Percentiles rank a stretch among this genome's conserved stretches.
Evolutionary conservation across 2,113 vertebrate species (phyloP).

Genomic region (Cariama cristata): DNA sequence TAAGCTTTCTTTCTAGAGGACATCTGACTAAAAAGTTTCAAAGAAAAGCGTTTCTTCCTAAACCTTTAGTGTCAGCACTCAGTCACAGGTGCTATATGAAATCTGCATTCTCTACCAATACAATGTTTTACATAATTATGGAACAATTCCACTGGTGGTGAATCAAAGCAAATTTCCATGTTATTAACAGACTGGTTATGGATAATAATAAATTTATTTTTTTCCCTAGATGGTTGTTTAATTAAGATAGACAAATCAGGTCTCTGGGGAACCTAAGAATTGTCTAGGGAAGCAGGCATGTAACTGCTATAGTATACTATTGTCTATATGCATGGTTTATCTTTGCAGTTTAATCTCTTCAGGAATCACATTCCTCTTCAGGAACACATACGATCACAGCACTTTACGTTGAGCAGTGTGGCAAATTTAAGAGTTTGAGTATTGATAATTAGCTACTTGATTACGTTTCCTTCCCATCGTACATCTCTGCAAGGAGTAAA

Average conservation of each 20-base stretch:
- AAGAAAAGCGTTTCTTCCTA: background rate
- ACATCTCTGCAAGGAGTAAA: background rate
- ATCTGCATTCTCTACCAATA: background rate
- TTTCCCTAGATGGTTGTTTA: background rate
- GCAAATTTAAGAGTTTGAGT: background rate
- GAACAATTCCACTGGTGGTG: background rate
- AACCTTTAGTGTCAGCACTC: background rate
- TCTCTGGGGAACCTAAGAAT: background rate
- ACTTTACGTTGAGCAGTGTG: background rate
- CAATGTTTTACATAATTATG: background rate
- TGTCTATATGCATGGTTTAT: background rate
- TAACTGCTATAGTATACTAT: background rate
- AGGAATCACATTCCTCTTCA: background rate
- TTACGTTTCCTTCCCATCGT: background rate
- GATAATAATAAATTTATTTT: background rate
- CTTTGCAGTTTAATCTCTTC: background rate
- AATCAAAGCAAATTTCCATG: background rate
- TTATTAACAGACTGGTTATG: background rate
- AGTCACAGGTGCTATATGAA: background rate
- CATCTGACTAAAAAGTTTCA: background rate
- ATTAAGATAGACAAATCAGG: background rate
- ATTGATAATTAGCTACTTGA: background rate
- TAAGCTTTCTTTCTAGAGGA: background rate
- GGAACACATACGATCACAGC: background rate
- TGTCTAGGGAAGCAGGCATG: background rate